phyloP scores from a whole-genome alignment of 2,113 vertebrate genomes.

The Accipiter virgatus region DNA sequence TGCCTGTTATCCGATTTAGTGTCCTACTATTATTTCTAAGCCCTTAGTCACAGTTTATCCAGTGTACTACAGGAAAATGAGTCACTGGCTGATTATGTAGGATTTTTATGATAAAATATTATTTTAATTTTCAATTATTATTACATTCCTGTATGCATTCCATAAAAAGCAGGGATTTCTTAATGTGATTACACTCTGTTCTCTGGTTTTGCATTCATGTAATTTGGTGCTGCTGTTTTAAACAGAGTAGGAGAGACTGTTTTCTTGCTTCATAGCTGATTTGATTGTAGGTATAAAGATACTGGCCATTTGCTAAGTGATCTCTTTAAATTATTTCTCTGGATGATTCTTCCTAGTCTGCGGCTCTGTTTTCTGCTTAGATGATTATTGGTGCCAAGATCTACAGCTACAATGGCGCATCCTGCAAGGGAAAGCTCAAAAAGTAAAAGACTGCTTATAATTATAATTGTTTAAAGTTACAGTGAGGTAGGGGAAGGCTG shows the following conservation, averaged over 20 bases:
- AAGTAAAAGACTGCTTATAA: not conserved
- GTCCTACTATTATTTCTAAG: not conserved
- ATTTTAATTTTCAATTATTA: not conserved
- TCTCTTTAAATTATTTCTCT: not conserved
- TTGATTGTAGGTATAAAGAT: not conserved
- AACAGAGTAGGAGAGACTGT: not conserved
- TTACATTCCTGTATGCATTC: not conserved
- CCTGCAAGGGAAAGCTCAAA: not conserved
- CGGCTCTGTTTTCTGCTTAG: not conserved
- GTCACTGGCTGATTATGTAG: not conserved
- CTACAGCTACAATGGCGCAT: not conserved
- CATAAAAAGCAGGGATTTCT: not conserved
- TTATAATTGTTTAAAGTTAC: not conserved
- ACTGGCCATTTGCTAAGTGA: not conserved
- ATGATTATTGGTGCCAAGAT: not conserved
- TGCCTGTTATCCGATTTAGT: not conserved
- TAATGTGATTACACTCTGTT: not conserved
- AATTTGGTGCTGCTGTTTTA: not conserved
- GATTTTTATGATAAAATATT: not conserved
- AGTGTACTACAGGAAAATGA: not conserved
- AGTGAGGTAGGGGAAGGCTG: not conserved
- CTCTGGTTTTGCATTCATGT: not conserved
- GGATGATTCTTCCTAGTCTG: not conserved
- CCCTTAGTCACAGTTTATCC: not conserved
- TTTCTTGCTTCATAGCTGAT: not conserved